A percentile compares a stretch with the other conserved stretches of the same genome.
Conservation (phyloP, 2,888 invertebrate genomes). For the Phaedon cochleariae region DNA sequence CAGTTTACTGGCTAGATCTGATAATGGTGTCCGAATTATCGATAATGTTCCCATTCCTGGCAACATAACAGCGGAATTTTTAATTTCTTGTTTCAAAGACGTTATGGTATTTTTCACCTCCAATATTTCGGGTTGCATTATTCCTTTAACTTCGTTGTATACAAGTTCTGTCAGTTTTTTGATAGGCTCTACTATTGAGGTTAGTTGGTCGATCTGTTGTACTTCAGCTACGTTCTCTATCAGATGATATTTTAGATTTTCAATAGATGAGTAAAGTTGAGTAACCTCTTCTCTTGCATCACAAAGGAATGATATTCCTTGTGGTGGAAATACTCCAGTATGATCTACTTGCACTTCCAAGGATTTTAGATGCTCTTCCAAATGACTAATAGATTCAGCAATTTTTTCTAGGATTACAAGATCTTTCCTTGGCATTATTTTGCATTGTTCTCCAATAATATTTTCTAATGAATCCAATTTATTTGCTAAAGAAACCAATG, state of each 20-base stretch:
- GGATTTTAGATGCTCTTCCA: neutral
- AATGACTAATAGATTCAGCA: conserved; percentile 16
- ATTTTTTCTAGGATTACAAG: conserved; percentile 29
- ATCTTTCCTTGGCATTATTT: conserved; percentile 14
- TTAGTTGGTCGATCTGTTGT: too few species aligned
- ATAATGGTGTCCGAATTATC: neutral
- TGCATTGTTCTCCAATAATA: neutral
- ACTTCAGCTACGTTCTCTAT: too few species aligned
- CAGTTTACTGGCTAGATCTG: neutral
- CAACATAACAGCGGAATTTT: neutral
- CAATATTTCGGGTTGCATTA: neutral
- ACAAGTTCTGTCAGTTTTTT: too few species aligned
- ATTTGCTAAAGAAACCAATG: neutral
- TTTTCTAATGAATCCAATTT: neutral
- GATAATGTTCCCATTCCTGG: neutral
- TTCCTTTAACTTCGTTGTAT: too few species aligned
- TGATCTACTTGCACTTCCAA: conserved; percentile 9
- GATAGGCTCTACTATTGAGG: too few species aligned
- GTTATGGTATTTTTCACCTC: neutral
- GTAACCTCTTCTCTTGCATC: too few species aligned
- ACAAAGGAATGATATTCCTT: too few species aligned
- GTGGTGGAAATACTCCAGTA: conserved; percentile 1
- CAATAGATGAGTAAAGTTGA: too few species aligned
- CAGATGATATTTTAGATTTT: too few species aligned
- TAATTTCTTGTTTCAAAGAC: neutral